These are phyloP conservation scores for Melanerpes aurifrons DNA, from an alignment of 2,113 vertebrate species.

Conservation along the genomic window DNA sequence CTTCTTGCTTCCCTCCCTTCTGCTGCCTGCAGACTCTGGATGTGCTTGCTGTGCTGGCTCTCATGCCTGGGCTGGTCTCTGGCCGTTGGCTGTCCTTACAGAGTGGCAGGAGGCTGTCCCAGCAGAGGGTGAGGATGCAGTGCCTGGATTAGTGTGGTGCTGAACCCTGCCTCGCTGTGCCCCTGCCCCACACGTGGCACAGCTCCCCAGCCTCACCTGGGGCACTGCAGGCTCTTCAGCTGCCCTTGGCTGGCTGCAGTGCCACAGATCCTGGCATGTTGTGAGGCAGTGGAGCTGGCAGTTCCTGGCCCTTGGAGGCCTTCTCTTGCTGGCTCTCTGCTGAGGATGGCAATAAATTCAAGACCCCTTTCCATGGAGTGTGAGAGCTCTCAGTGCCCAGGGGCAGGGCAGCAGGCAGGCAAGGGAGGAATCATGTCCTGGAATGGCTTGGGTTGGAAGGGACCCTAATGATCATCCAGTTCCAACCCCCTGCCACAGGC, in stretches of 20 bases:
- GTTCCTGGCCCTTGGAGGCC: too few species aligned
- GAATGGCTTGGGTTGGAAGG: too few species aligned
- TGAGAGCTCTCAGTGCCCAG: too few species aligned
- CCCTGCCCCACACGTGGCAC: background rate
- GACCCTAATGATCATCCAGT: too few species aligned
- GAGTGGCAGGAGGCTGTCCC: background rate
- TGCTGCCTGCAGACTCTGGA: background rate
- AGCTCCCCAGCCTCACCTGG: background rate
- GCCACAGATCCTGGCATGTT: background rate
- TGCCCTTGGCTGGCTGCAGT: background rate
- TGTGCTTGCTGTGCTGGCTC: background rate
- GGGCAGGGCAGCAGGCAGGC: too few species aligned
- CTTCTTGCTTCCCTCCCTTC: background rate
- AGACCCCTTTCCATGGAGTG: too few species aligned
- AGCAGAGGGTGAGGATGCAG: fast-evolving
- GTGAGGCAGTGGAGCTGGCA: background rate
- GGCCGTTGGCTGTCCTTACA: background rate
- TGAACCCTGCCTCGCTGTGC: background rate
- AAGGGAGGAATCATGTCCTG: too few species aligned
- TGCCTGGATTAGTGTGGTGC: background rate
- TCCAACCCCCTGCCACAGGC: too few species aligned
- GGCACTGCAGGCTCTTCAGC: background rate
- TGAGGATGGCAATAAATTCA: too few species aligned
- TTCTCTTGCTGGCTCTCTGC: too few species aligned
- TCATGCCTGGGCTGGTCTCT: background rate